Evolutionary conservation across 2,113 vertebrate species (phyloP), one percentile per base, ranked within the genome.

Genomic region (Nyctibius bracteatus): DNA sequence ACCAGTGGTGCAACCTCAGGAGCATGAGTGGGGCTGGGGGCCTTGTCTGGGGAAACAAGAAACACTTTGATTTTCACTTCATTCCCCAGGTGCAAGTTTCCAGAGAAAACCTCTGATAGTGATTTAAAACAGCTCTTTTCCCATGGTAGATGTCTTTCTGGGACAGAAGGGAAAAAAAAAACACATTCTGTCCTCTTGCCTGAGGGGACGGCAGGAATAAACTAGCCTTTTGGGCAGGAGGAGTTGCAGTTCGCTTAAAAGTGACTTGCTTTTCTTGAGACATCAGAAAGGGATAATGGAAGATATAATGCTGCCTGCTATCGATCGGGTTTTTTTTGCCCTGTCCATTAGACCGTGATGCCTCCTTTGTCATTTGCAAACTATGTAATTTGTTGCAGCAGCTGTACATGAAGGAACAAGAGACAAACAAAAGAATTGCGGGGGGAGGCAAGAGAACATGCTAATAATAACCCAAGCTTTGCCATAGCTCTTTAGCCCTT

Each of bases 21-120:
- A 70, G 33, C 0, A 0, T 0, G 2, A 27, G 28, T 61, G 30
- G 55, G 9, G 23, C 37, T 63, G 46, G 8, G 31, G 6, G 6
- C 31, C 52, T 51, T 72, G 47, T 9, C 62, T 24, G 33, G 13
- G 39, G 19, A 68, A 75, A 67, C 20, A 30, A 59, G 33, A 58
- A 82, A 77, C 10, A 5, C 49, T 68, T 46, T 59, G 3, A 37
- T 82, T 90, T 86, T 79, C 25, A 22, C 21, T 70, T 85, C 55
- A 37, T 63, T 83, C 63, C 58, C 12, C 2, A 1, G 23, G 31
- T 59, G 12, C 54, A 63, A 22, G 5, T 86, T 92, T 55, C 24
- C 54, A 73, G 35, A 73, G 31, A 46, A 81, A 75, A 47, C 9
- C 33, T 84, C 67, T 54, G 44, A 8, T 39, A 25, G 19, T 25